Evolutionary conservation across 2,113 vertebrate genomes (phyloP).

Genomic region (Melanotaenia duboulayi): DNA sequence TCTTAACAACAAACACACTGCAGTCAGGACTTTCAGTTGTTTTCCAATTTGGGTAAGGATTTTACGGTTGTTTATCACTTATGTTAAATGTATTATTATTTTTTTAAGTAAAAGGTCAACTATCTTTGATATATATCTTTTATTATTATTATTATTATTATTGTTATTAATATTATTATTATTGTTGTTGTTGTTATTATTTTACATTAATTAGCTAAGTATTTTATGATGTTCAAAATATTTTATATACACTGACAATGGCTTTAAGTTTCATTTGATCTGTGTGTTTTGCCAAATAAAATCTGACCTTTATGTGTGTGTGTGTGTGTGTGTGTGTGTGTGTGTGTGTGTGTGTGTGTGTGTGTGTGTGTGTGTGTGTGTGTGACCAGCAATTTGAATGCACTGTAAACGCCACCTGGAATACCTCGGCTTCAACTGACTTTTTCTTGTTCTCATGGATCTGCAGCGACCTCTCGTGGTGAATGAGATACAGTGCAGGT

Average conservation of each 20-base stretch:
- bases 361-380: no score
- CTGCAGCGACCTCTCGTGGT: constrained; percentile 35
- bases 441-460: constrained; percentile 3
- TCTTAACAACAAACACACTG: constrained; percentile 3
- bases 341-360: no score
- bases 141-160: no score
- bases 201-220: no score
- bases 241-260: neutral
- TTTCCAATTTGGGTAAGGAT: neutral
- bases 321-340: neutral
- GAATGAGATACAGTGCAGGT: neutral
- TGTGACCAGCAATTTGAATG: neutral
- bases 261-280: neutral
- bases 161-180: no score
- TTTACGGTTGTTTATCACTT: neutral
- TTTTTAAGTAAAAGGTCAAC: neutral
- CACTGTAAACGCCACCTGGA: neutral
- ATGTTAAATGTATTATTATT: neutral
- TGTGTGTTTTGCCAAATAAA: neutral
- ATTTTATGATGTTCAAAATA: neutral
- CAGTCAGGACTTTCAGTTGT: neutral
- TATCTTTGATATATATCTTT: no score
- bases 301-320: neutral
- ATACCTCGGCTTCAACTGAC: neutral
- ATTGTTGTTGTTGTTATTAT: no score